phyloP scores from a whole-genome alignment of 2,113 vertebrate species.

The Psettodes erumei region DNA sequence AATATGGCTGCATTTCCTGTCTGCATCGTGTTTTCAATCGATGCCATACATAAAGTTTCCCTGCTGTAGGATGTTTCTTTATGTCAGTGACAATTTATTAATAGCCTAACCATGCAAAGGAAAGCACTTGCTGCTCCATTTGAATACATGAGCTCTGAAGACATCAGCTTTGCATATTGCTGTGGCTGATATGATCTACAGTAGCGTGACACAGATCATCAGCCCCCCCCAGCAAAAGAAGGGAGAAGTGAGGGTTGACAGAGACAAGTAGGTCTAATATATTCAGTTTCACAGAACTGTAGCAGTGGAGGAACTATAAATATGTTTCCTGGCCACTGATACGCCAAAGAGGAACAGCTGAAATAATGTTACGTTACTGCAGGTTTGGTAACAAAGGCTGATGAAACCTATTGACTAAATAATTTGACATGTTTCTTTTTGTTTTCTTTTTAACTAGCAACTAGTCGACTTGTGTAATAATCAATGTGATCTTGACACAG shows the following conservation, averaged over 20 bases:
- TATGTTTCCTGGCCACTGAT: neutral
- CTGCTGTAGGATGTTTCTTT: neutral
- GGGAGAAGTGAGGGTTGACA: neutral
- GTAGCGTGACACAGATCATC: neutral
- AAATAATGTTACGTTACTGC: neutral
- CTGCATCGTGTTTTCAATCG: neutral
- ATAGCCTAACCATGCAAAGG: conserved; percentile 33
- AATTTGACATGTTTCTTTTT: neutral
- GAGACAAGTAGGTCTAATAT: conserved; percentile 9
- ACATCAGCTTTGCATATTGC: conserved; percentile 58
- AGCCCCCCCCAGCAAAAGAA: neutral
- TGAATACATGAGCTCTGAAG: neutral
- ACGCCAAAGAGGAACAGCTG: neutral
- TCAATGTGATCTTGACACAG: too few relatives aligned
- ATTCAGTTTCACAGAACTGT: conserved; percentile 11
- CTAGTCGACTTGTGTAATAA: too few relatives aligned
- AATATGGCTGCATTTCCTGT: neutral
- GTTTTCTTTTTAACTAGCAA: too few relatives aligned
- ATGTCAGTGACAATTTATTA: neutral
- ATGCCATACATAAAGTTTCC: conserved; percentile 12
- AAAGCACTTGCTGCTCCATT: conserved; percentile 4
- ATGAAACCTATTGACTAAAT: neutral
- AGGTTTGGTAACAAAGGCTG: neutral
- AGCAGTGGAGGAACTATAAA: neutral
- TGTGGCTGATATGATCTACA: neutral